Conservation (phyloP, 2,113 vertebrate species). For the Penelope pileata region DNA sequence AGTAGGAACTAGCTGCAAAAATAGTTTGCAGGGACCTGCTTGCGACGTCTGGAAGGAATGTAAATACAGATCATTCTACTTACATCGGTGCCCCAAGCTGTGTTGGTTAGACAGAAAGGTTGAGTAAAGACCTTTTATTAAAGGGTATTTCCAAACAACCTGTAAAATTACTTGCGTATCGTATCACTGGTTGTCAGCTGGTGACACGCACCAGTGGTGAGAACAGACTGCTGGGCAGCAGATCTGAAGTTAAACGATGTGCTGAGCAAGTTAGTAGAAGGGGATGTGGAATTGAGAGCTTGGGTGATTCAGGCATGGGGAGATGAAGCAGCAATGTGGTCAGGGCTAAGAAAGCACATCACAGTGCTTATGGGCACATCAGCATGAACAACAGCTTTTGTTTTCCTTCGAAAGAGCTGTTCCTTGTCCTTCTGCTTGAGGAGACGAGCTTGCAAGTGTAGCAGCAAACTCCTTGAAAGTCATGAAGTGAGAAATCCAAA, state of each 20-base stretch:
- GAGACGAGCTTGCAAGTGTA: background rate
- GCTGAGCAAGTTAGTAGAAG: background rate
- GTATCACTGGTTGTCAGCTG: background rate
- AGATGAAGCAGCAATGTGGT: rapidly evolving
- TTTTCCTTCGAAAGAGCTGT: background rate
- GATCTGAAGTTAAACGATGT: background rate
- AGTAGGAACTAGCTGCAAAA: background rate
- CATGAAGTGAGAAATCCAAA: background rate
- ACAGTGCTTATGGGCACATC: background rate
- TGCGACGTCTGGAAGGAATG: background rate
- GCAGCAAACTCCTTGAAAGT: background rate
- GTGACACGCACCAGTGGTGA: background rate
- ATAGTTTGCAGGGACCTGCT: background rate
- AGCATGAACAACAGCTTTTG: background rate
- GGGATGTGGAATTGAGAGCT: background rate
- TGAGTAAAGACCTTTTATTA: background rate
- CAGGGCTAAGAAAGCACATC: background rate
- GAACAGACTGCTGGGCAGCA: background rate
- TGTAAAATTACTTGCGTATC: background rate
- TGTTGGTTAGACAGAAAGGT: background rate
- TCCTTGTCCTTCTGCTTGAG: background rate
- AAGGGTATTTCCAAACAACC: background rate
- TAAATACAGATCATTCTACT: background rate
- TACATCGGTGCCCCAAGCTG: rapidly evolving
- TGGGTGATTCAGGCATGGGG: background rate